Evolutionary conservation across 2,888 invertebrate species (phyloP).

Genomic region (Euzetes globulus): DNA sequence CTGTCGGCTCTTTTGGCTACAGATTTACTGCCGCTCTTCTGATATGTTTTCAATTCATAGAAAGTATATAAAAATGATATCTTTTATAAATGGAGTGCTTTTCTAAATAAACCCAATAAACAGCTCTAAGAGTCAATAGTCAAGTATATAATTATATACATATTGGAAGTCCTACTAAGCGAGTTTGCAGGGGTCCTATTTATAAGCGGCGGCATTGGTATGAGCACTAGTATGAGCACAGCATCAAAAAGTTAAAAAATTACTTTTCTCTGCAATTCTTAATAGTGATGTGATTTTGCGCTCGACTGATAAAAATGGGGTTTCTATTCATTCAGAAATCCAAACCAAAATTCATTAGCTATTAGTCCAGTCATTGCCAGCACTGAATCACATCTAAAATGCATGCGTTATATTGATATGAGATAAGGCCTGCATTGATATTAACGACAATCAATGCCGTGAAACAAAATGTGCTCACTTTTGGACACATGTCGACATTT

Average conservation of each 20-base stretch:
- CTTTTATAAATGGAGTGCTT: too few relatives aligned
- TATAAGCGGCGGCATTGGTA: background rate
- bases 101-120: background rate
- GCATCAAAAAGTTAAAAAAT: background rate
- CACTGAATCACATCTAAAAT: constrained; percentile 4
- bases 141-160: background rate
- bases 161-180: background rate
- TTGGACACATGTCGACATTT: background rate
- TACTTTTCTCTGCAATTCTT: background rate
- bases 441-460: constrained; percentile 12
- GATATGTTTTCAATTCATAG: too few relatives aligned
- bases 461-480: constrained; percentile 8
- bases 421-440: constrained; percentile 9
- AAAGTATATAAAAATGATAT: too few relatives aligned
- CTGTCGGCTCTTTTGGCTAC: too few relatives aligned
- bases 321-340: constrained; percentile 19
- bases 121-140: too few relatives aligned
- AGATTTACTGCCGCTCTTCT: too few relatives aligned
- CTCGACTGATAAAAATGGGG: background rate
- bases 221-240: background rate
- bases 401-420: constrained; percentile 21
- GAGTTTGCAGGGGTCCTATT: background rate
- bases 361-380: background rate
- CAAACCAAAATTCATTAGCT: constrained; percentile 8
- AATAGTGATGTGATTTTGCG: background rate